phyloP scores from a whole-genome alignment of 2,797 vertebrate species.

The Emydoidea blandingii region DNA sequence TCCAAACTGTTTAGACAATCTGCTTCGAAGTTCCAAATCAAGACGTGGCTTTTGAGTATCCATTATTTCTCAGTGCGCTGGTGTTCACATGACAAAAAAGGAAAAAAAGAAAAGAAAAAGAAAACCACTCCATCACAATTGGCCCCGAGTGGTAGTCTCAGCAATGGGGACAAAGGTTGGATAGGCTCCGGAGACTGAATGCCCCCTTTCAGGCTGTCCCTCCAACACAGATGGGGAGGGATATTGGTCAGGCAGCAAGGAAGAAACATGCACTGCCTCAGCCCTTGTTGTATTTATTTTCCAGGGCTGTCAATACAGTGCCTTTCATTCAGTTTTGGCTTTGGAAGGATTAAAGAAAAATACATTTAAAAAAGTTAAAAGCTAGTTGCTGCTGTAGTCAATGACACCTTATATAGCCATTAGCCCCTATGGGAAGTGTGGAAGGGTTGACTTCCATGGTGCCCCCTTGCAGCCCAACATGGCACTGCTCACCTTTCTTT shows the following conservation, averaged over 20 bases:
- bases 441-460: too few relatives aligned
- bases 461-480: too few relatives aligned
- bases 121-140: neutral
- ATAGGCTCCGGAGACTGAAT: neutral
- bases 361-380: slow-evolving; percentile 6
- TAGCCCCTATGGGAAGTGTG: neutral
- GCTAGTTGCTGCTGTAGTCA: neutral
- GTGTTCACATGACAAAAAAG: neutral
- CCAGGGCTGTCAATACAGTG: neutral
- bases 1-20: neutral
- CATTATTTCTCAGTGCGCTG: neutral
- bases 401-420: neutral
- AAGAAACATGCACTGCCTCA: neutral
- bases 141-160: neutral
- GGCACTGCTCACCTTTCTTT: too few relatives aligned
- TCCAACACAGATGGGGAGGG: too few relatives aligned
- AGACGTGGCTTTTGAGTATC: neutral
- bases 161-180: neutral
- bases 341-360: neutral
- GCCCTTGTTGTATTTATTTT: neutral
- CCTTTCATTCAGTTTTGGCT: neutral
- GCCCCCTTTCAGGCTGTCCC: neutral
- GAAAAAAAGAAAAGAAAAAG: neutral
- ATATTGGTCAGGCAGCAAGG: neutral
- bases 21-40: neutral